Evolutionary conservation across 1,140 invertebrate species (phyloP), one percentile per base, ranked within the genome.

Genomic region (Batillaria attramentaria): DNA sequence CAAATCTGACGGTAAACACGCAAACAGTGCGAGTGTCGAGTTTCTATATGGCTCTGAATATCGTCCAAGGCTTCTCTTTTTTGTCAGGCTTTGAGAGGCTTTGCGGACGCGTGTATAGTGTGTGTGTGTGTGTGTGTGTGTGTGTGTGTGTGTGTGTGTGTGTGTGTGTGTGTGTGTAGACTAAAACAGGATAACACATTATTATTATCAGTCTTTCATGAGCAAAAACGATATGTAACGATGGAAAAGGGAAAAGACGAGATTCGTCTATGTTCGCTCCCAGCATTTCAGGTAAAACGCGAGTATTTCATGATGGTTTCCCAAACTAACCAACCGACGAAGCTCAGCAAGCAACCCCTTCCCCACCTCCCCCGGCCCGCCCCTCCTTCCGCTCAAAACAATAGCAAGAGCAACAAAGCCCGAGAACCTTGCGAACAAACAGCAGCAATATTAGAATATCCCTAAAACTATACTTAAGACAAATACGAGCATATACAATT

Each of bases 21-120:
- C 57, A 60, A 60, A 60, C 31, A 60, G 57, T 60, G 57, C 31
- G 57, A 60, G 20, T 24, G 57, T 28, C 31, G 57, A 60, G 57
- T 28, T 60, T 28, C 5, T 6, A 60, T n/a, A n/a, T 60, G 57
- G 57, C 6, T 28, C 24, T n/a, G 31, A 24, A 60, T 4, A 60
- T 60, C 24, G 24, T 60, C 20, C 20, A 60, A 20, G 31, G 24
- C 24, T 24, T 60, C 31, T n/a, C 24, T 28, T 60, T 28, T 66
- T 28, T 62, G 16, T 5, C 62, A 37, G 6, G 28, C 62, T 66
- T 37, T 66, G 8, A 37, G 31, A 37, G 31, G 18, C 28, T n/a
- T 24, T 6, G 3, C 6, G 16, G 3, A 3, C 8, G 8, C 39
- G 8, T 35, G 8, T 66, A 13, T 66, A 3, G 33, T 24, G 33